These are phyloP conservation scores for Epistrophella euchroma DNA, from an alignment of 2,888 invertebrate genomes.

Conservation along the genomic window DNA sequence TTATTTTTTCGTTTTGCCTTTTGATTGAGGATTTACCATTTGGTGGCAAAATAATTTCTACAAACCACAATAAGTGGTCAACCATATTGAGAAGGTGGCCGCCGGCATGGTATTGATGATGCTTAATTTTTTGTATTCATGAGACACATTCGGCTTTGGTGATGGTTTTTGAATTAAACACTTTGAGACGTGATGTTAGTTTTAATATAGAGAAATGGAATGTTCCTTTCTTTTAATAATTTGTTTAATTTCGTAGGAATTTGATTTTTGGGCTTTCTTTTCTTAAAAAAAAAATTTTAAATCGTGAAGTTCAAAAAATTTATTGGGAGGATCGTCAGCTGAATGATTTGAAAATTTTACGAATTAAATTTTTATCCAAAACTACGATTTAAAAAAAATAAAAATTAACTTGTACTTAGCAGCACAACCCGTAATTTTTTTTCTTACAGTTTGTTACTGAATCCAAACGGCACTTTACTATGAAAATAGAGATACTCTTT, in stretches of 20 bases:
- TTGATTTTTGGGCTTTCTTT: not conserved
- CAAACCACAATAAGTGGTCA: conserved; percentile 27
- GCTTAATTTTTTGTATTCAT: conserved; percentile 27
- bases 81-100: conserved; percentile 36
- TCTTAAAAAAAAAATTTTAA: not conserved
- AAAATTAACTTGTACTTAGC: too few relatives aligned
- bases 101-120: not conserved
- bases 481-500: too few relatives aligned
- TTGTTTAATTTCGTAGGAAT: not conserved
- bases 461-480: too few relatives aligned
- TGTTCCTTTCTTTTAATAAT: not conserved
- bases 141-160: conserved; percentile 7
- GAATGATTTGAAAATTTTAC: too few relatives aligned
- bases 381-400: too few relatives aligned
- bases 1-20: not conserved
- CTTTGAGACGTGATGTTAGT: conserved; percentile 3
- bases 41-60: conserved; percentile 35
- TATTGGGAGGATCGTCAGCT: too few relatives aligned
- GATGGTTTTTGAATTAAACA: not conserved
- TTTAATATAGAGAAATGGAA: not conserved
- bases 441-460: too few relatives aligned
- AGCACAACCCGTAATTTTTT: too few relatives aligned
- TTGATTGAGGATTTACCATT: conserved; percentile 32
- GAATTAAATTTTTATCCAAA: too few relatives aligned
- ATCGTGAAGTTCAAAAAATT: too few relatives aligned